Evolutionary conservation across 92 coral and sea anemone species (phyloP).

Genomic region (Hydrozoanthus gracilis): DNA sequence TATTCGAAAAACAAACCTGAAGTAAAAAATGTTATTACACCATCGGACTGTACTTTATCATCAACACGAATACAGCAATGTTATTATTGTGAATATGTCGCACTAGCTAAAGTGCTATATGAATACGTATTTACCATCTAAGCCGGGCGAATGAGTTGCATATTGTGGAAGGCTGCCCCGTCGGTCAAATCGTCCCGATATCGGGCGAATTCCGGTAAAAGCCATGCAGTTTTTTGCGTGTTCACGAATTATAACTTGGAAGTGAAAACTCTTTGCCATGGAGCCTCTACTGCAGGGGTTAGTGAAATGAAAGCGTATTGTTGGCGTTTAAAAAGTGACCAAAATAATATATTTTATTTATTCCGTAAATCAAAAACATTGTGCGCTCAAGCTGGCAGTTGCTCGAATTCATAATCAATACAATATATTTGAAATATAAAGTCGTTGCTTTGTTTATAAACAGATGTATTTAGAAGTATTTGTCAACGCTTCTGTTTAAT

Average conservation of each 20-base stretch:
- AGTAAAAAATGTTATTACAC: neutral
- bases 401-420: neutral
- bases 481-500: neutral
- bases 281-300: neutral
- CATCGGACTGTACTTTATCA: neutral
- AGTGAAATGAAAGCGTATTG: slow-evolving; percentile 34
- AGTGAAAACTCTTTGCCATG: slow-evolving; percentile 38
- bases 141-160: slow-evolving; percentile 19
- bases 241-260: slow-evolving; percentile 33
- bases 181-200: slow-evolving; percentile 27
- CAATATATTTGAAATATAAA: neutral
- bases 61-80: no score
- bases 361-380: slow-evolving; percentile 39
- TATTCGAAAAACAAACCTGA: neutral
- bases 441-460: slow-evolving; percentile 28
- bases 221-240: slow-evolving; percentile 47
- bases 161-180: slow-evolving; percentile 33
- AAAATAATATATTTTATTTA: slow-evolving; percentile 45
- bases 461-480: slow-evolving; percentile 3
- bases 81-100: neutral
- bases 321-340: slow-evolving; percentile 28
- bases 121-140: slow-evolving; percentile 51
- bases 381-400: slow-evolving; percentile 23
- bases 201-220: slow-evolving; percentile 46
- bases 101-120: slow-evolving; percentile 14